Conservation (phyloP, 1,140 invertebrate genomes). For the Ectropis grisescens region DNA sequence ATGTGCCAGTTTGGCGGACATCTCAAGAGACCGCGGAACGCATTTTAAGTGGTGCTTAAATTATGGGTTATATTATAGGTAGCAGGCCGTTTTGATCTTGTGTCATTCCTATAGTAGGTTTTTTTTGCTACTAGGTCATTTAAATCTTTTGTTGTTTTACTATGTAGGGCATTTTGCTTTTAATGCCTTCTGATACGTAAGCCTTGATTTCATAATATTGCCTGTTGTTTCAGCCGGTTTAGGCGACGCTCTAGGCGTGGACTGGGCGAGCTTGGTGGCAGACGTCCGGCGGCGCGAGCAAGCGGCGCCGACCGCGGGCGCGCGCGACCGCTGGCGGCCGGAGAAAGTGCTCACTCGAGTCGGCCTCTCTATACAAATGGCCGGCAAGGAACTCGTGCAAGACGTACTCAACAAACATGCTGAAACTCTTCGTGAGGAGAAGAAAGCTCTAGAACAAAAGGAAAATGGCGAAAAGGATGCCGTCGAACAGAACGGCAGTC, state of each 20-base stretch:
- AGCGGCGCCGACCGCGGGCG: constrained; percentile 68
- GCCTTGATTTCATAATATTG: no score
- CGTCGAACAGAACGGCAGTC: constrained; percentile 20
- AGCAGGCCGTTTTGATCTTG: no score
- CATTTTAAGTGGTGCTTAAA: no score
- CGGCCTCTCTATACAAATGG: constrained; percentile 79
- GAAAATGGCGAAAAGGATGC: constrained; percentile 15
- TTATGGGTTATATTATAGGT: no score
- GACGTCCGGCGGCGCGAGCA: constrained; percentile 77
- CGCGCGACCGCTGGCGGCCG: constrained; percentile 82
- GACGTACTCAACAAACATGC: constrained; percentile 72
- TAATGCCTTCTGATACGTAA: no score
- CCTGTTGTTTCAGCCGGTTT: constrained; percentile 75
- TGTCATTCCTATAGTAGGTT: no score
- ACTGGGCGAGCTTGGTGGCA: constrained; percentile 90
- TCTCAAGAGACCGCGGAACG: no score
- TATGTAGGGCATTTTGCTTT: no score
- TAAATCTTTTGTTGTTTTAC: no score
- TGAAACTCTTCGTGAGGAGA: constrained; percentile 25
- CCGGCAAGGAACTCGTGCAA: constrained; percentile 75
- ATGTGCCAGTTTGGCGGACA: no score
- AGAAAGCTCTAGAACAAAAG: constrained; percentile 10
- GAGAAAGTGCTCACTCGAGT: constrained; percentile 79
- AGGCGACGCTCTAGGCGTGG: constrained; percentile 90
- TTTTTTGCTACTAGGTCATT: no score